Evolutionary conservation across 2,797 vertebrate species (phyloP).

Genomic region (Pelodytes ibericus): DNA sequence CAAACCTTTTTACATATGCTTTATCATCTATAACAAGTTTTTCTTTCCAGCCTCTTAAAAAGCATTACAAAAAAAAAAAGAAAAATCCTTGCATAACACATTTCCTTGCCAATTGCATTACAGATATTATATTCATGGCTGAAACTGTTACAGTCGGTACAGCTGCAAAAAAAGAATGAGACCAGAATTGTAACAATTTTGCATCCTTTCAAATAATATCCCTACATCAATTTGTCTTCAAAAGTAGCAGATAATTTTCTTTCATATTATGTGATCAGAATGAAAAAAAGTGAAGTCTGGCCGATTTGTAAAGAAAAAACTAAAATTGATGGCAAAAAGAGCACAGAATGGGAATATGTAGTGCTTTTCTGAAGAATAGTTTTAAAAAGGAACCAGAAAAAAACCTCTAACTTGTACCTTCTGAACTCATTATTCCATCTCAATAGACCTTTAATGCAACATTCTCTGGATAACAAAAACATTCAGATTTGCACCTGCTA

Average conservation of each 20-base stretch:
- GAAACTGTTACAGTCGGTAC: conserved; percentile 1
- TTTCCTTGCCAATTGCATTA: conserved; percentile 11
- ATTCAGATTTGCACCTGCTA: conserved; percentile 41
- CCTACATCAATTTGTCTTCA: conserved; percentile 44
- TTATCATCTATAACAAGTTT: not conserved
- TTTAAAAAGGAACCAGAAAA: conserved; percentile 5
- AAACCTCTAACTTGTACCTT: conserved; percentile 2
- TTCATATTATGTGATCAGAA: conserved; percentile 37
- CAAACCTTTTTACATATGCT: not conserved
- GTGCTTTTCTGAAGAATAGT: conserved; percentile 36
- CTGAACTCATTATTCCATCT: conserved; percentile 25
- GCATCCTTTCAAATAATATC: conserved; percentile 44
- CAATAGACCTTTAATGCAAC: conserved; percentile 39
- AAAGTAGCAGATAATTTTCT: conserved; percentile 28
- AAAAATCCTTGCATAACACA: not conserved
- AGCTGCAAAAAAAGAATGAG: conserved; percentile 33
- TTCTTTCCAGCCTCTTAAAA: not conserved
- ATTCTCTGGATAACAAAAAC: conserved; percentile 41
- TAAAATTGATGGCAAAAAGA: not conserved
- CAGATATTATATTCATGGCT: conserved; percentile 8
- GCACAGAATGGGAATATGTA: not conserved
- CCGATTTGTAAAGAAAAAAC: conserved; percentile 46
- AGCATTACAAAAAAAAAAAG: not conserved
- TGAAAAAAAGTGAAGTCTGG: conserved; percentile 17
- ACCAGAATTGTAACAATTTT: conserved; percentile 40